Percentiles rank a stretch among this genome's conserved stretches.
Conservation (phyloP, 2,797 vertebrate species). For the Cyclopterus lumpus region DNA sequence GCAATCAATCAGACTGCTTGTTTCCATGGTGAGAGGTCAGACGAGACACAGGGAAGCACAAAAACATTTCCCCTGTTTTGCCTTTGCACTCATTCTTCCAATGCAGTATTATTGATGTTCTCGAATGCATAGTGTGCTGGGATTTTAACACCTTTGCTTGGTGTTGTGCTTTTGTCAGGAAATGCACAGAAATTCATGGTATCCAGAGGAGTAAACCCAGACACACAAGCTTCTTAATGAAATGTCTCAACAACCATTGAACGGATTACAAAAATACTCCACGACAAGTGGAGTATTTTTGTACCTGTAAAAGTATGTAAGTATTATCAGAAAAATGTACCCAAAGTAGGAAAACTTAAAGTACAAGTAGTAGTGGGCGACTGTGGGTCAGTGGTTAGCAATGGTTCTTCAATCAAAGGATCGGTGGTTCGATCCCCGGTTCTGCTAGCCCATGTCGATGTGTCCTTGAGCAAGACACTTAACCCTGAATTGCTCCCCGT, state of each 20-base stretch:
- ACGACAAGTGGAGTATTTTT: neutral
- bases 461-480: too few species aligned
- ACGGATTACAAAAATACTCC: neutral
- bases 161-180: too few species aligned
- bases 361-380: too few species aligned
- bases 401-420: too few species aligned
- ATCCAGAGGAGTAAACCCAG: neutral
- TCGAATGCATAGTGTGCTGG: neutral
- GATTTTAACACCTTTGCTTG: neutral
- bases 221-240: neutral
- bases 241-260: neutral
- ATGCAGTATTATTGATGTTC: neutral
- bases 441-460: too few species aligned
- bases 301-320: neutral
- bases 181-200: neutral
- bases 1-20: neutral
- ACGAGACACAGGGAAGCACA: neutral
- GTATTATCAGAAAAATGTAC: neutral
- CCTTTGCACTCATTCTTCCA: neutral
- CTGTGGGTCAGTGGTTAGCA: too few species aligned
- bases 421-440: too few species aligned
- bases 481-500: too few species aligned
- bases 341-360: too few species aligned
- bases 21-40: constrained; percentile 13
- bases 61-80: neutral